Evolutionary conservation across 92 coral and sea anemone species (phyloP), one percentile per base, ranked within the genome.

Genomic region (Nematostella vectensis): DNA sequence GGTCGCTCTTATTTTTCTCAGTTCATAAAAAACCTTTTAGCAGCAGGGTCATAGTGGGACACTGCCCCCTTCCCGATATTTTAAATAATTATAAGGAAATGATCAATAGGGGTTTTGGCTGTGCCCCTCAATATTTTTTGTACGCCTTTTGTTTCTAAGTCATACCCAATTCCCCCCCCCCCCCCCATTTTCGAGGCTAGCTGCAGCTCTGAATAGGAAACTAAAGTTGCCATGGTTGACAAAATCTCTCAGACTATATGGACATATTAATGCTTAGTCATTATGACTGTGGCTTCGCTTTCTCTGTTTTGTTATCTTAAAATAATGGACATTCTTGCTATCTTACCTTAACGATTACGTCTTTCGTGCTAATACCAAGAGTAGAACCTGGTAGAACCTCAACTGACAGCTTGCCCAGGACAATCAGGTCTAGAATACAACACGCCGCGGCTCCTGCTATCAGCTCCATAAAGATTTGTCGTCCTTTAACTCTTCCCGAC

Each of bases 401-500:
- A 2, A 66, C 56, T 29, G 78, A 81, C 23, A 63, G 57, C 58
- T 69, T 79, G 13, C 80, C 93, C 55, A 79, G 25, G 3, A 59
- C 72, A 11, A 67, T 55, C 73, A 83, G 61, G 48, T 83, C 93
- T 10, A 83, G 31, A 40, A 83, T 23, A 8, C 67, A 84, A 0
- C 86, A 74, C 6, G 87, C 84, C 0, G 75, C 61, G 0, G 93
- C 86, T 2, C 72, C 68, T 18, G 50, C 78, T 11, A 63, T 70
- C 6, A 60, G 30, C 23, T 60, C 75, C 11, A 30, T 60, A 2
- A 69, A 60, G 0, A 63, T 47, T 13, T 72, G 73, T 25, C 93
- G 61, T 9, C 93, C 93, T 0, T 48, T 48, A 13, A 79, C 93
- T 48, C 78, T 79, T 11, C 93, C 93, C 24, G 67, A 83, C 29